Base-by-base conservation (phyloP, 2,113 vertebrate species). In the Oenanthe melanoleuca region DNA sequence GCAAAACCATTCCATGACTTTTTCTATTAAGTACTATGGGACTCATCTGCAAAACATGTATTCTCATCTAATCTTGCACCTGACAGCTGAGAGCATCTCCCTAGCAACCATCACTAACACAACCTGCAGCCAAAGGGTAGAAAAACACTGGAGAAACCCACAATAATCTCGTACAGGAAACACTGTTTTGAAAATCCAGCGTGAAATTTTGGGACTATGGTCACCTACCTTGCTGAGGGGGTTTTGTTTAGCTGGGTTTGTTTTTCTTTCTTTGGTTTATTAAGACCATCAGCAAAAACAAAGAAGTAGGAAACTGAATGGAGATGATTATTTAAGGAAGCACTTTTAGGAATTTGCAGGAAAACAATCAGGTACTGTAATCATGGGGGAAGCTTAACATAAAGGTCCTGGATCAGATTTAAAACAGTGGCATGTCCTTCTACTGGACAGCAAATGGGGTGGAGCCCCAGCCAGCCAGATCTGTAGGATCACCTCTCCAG, bases 61-160 rank as follows among this genome's bases (percentile, higher is more conserved):
- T 40, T 90, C 40, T 50, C 56, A 64, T 49, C 31, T 83, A 44
- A 87, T 66, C 91, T 61, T 3, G 2, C 65, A 90, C 49, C 69
- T 95, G 80, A 81, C 70, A 89, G 73, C 47, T 78, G 64, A 86
- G 31, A 91, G 49, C 61, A 89, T 75, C 73, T 92, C 83, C 91
- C 28, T 75, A 74, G 91, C 86, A 95, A 95, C 89, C 38, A 63
- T 49, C 60, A 59, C 67, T 31, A 80, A 65, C 78, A 89, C 47
- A 52, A 38, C 50, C 55, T 80, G 63, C 37, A 83, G 74, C 20
- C 60, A 71, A 92, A 93, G 40, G 13, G 74, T 4, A 67, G 28
- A 85, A 94, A 91, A 86, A 70, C 47, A 70, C 8, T 25, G 64
- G 55, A 66, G 52, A 88, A 90, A 33, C 15, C 31, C 50, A 60